Percentiles rank a stretch among this genome's conserved stretches.
These are phyloP conservation scores for Muschampia plurimacula DNA, from an alignment of 2,888 invertebrate species.

Conservation along the genomic window DNA sequence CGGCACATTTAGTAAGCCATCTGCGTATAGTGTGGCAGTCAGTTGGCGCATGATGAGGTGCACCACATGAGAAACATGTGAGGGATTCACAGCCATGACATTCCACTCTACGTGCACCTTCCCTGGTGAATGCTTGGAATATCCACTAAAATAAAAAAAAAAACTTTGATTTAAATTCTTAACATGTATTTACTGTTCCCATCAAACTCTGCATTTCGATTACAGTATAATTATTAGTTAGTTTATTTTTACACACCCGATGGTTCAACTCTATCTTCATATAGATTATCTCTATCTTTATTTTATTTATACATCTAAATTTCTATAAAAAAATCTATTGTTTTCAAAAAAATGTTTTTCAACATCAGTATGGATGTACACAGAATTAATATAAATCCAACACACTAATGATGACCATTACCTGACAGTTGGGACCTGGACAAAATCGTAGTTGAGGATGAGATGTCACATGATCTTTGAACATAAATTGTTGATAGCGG, in stretches of 20 bases:
- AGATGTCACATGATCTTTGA: slow-evolving; percentile 97
- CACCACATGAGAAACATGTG: slow-evolving; percentile 98
- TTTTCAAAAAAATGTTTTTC: not conserved
- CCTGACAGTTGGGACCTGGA: slow-evolving; percentile 97
- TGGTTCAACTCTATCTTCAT: too few relatives aligned
- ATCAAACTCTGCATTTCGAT: too few relatives aligned
- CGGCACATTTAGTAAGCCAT: slow-evolving; percentile 99
- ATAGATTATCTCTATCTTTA: too few relatives aligned
- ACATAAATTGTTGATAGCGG: slow-evolving; percentile 98
- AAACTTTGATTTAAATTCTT: not conserved
- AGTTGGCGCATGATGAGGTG: slow-evolving; percentile 99
- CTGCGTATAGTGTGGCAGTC: slow-evolving; percentile 97
- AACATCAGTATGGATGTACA: not conserved
- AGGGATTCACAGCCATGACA: slow-evolving; percentile 95
- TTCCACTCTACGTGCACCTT: slow-evolving; percentile 89
- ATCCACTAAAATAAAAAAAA: slow-evolving; percentile 83
- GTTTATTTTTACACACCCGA: too few relatives aligned
- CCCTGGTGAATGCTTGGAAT: slow-evolving; percentile 94
- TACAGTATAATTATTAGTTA: too few relatives aligned
- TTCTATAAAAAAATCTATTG: too few relatives aligned
- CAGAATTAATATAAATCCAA: not conserved
- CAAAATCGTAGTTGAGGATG: slow-evolving; percentile 97
- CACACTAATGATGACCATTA: slow-evolving; percentile 51
- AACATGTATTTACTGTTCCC: too few relatives aligned
- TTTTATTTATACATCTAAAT: too few relatives aligned